These are phyloP conservation scores for Gymnocheta viridis DNA, from an alignment of 2,888 invertebrate species.

Conservation along the genomic window DNA sequence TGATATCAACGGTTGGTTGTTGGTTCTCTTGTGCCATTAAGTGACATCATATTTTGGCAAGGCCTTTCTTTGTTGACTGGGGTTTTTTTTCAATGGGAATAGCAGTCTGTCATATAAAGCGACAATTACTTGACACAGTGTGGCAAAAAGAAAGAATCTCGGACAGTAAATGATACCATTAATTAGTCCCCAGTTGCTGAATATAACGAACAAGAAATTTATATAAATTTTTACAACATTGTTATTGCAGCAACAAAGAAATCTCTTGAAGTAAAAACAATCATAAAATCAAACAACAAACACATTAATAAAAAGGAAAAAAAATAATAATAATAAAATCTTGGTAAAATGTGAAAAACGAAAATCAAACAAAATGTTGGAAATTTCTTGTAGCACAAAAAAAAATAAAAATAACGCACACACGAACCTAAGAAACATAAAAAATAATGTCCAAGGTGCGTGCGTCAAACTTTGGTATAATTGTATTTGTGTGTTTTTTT, in stretches of 20 bases:
- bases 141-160: background rate
- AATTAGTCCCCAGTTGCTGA: conserved; percentile 64
- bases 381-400: background rate
- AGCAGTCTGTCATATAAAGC: background rate
- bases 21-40: conserved; percentile 22
- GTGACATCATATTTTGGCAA: conserved; percentile 56
- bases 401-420: background rate
- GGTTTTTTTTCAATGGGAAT: background rate
- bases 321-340: too few species aligned
- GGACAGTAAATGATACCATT: conserved; percentile 53
- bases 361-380: background rate
- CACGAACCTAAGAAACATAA: conserved; percentile 10
- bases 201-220: conserved; percentile 26
- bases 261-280: conserved; percentile 55
- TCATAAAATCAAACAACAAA: conserved; percentile 63
- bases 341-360: background rate
- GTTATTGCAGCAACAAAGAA: conserved; percentile 45
- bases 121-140: background rate
- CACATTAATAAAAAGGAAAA: conserved; percentile 39
- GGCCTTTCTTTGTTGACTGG: background rate
- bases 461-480: conserved; percentile 53
- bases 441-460: conserved; percentile 44
- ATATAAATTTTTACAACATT: conserved; percentile 45
- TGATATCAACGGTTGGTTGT: conserved; percentile 17
- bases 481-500: conserved; percentile 3